Conservation (phyloP, 2,888 invertebrate species). For the Aphelenchoides bicaudatus region DNA sequence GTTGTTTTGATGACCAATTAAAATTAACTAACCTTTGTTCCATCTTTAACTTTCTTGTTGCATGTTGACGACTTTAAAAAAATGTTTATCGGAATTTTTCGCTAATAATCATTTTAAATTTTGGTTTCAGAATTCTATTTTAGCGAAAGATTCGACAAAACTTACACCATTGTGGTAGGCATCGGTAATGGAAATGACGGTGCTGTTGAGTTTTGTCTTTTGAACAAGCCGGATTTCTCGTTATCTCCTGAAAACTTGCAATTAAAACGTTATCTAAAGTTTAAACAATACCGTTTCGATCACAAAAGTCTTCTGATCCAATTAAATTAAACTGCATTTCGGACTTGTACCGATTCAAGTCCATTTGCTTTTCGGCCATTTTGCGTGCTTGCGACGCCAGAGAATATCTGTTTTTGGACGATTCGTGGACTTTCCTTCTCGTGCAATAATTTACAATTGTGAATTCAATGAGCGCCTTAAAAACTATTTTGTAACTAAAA, state of each 20-base stretch:
- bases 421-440: constrained; percentile 19
- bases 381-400: constrained; percentile 14
- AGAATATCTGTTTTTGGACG: not conserved
- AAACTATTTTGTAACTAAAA: not conserved
- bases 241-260: too few species aligned
- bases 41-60: constrained; percentile 7
- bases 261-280: too few species aligned
- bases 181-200: not conserved
- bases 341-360: not conserved
- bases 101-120: not conserved
- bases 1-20: not conserved
- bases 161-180: constrained; percentile 8
- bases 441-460: constrained; percentile 30
- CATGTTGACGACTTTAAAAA: constrained; percentile 1
- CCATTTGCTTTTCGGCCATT: constrained; percentile 24
- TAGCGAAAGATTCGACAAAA: constrained; percentile 6
- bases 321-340: not conserved
- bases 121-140: not conserved
- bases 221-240: too few species aligned
- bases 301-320: too few species aligned
- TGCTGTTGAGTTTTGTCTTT: not conserved
- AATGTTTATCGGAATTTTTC: not conserved
- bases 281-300: too few species aligned
- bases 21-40: constrained; percentile 12
- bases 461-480: constrained; percentile 33